These are phyloP conservation scores for Micoletzkya japonica DNA, from an alignment of 2,888 invertebrate species.

Conservation along the genomic window DNA sequence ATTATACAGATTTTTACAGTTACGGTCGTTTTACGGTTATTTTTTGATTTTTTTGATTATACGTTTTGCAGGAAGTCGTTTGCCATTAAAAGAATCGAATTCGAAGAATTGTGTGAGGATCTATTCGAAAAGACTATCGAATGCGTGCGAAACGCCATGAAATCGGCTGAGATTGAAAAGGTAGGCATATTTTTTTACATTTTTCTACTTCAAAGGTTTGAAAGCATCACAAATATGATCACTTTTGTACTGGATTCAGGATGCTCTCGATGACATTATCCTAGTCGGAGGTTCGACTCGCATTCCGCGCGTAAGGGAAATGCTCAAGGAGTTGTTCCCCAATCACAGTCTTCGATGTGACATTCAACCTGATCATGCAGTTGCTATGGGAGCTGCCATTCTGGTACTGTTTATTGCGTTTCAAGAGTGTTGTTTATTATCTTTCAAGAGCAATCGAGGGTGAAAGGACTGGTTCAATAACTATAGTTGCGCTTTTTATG, in stretches of 20 bases:
- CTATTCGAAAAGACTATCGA: conserved; percentile 17
- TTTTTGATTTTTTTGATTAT: too few species aligned
- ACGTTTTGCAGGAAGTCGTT: neutral
- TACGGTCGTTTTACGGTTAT: too few species aligned
- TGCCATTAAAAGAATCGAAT: neutral
- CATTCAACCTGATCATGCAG: conserved; percentile 19
- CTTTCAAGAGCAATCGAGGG: too few species aligned
- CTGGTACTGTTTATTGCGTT: too few species aligned
- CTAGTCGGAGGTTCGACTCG: conserved; percentile 14
- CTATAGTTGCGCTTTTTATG: neutral
- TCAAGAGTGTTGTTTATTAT: too few species aligned
- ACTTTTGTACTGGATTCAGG: too few species aligned
- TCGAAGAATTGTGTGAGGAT: conserved; percentile 13
- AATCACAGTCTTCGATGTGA: neutral
- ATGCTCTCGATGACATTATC: neutral
- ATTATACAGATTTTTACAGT: too few species aligned
- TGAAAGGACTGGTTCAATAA: neutral
- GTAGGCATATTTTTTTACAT: neutral
- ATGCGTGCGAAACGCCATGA: conserved; percentile 3
- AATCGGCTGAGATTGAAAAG: neutral
- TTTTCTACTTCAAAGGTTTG: neutral
- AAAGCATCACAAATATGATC: neutral
- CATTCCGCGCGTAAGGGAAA: neutral
- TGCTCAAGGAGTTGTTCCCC: neutral
- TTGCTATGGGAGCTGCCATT: conserved; percentile 14